Base-by-base conservation (phyloP, 2,888 invertebrate species). In the Allolobophora icterica region DNA sequence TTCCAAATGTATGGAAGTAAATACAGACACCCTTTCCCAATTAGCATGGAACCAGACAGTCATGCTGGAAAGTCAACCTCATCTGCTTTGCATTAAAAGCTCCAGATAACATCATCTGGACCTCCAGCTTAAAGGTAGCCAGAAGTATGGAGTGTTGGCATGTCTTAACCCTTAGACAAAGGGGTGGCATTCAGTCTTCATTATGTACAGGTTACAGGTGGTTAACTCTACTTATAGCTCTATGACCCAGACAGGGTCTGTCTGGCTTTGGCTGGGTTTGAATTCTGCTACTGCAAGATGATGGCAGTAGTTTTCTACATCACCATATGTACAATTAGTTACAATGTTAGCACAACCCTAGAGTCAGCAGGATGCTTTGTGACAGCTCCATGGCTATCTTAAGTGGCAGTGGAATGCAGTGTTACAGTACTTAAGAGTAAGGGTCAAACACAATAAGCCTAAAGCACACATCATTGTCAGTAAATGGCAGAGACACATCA, bases 291-390 rank as follows among this genome's bases (percentile, higher is more conserved):
- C 30, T n/a, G n/a, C 5, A 8, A 71, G n/a, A 71, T 30, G 71
- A 71, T 71, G 71, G 71, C n/a, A 71, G 71, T 71, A 71, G 71
- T 71, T 71, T n/a, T 71, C 71, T n/a, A 71, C 71, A 71, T 71
- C 71, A 71, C 71, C 52, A 71, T n/a, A n/a, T n/a, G n/a, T 3
- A 58, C 58, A 58, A 58, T n/a, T n/a, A 71, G n/a, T 71, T 71
- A 71, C 71, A 71, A 11, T 71, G 71, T n/a, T 71, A 13, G n/a
- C 6, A 8, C 71, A 71, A n/a, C 71, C 30, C 30, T 71, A 71
- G 71, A 71, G n/a, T 8, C 71, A 71, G 71, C 71, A 2, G 71
- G 71, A 71, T 71, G 71, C n/a, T 71, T 71, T 71, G 30, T 71
- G 71, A 71, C 71, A 71, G 71, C 71, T 71, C 13, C 71, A 71